These are phyloP conservation scores for Cyanocitta stelleri DNA, from an alignment of 2,113 vertebrate species.

Conservation along the genomic window DNA sequence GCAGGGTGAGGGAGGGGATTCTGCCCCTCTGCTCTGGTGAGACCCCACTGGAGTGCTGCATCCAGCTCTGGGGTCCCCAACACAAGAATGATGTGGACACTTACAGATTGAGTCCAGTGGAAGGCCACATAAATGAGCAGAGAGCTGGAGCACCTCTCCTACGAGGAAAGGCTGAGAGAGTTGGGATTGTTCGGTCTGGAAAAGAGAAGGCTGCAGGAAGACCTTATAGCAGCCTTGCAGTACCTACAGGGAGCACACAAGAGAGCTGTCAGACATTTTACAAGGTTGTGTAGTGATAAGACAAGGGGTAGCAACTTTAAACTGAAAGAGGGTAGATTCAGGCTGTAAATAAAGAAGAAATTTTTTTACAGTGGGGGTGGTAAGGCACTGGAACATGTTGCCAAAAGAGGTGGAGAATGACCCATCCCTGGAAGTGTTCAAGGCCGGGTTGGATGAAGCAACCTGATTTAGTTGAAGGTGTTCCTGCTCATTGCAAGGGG, in stretches of 20 bases:
- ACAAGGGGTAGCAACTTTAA: background rate
- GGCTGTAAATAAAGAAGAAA: background rate
- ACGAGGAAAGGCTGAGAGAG: background rate
- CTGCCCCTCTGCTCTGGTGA: background rate
- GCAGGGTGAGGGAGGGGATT: background rate
- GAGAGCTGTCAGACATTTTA: background rate
- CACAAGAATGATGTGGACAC: background rate
- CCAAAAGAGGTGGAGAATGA: background rate
- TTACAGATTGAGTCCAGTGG: rapidly evolving
- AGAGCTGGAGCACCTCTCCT: background rate
- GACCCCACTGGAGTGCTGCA: background rate
- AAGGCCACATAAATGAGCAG: background rate
- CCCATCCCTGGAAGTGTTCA: background rate
- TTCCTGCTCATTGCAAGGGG: background rate
- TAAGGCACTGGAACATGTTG: background rate
- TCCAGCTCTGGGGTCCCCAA: background rate
- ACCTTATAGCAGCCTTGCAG: background rate
- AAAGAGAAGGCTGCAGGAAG: background rate
- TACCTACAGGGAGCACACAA: background rate
- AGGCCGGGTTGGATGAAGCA: background rate
- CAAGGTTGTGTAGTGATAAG: background rate
- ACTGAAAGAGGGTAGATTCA: background rate
- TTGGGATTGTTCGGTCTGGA: background rate
- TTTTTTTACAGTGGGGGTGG: background rate
- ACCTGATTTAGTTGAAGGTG: background rate